Conservation (phyloP, 53 echinoderm and acorn worm genomes). For the Patiria pectinifera region DNA sequence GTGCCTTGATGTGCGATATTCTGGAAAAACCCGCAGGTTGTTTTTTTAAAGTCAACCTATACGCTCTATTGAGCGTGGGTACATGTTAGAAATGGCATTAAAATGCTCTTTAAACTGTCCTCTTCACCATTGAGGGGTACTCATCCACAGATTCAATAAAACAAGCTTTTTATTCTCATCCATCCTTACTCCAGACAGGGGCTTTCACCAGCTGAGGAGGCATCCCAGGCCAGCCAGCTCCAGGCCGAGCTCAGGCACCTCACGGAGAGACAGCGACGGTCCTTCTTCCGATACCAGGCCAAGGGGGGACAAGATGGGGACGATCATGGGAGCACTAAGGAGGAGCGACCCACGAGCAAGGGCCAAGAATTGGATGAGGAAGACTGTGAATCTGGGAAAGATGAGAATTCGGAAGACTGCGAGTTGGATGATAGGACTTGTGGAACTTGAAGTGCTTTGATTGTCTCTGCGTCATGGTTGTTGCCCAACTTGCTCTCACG, state of each 20-base stretch:
- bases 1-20: too few species aligned
- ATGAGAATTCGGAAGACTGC: not conserved
- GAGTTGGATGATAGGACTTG: slow-evolving; percentile 37
- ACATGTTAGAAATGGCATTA: too few species aligned
- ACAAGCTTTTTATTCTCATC: not conserved
- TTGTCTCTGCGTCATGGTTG: not conserved
- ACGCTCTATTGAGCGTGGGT: too few species aligned
- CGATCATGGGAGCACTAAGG: slow-evolving; percentile 24
- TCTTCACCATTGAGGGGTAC: not conserved
- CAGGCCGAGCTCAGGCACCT: slow-evolving; percentile 68
- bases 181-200: slow-evolving; percentile 23
- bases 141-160: not conserved
- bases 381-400: not conserved
- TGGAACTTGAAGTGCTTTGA: not conserved
- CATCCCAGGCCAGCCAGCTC: slow-evolving; percentile 62
- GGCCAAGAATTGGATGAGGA: slow-evolving; percentile 29
- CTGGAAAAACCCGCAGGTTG: too few species aligned
- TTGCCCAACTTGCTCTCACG: too few species aligned
- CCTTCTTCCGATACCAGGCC: slow-evolving; percentile 67
- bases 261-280: slow-evolving; percentile 74
- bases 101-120: too few species aligned
- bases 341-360: slow-evolving; percentile 6
- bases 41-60: too few species aligned
- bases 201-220: slow-evolving; percentile 61
- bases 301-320: slow-evolving; percentile 48